A percentile compares a stretch with the other conserved stretches of the same genome.
Evolutionary conservation across 2,113 vertebrate genomes (phyloP).

Genomic region (Sebastes fasciatus): DNA sequence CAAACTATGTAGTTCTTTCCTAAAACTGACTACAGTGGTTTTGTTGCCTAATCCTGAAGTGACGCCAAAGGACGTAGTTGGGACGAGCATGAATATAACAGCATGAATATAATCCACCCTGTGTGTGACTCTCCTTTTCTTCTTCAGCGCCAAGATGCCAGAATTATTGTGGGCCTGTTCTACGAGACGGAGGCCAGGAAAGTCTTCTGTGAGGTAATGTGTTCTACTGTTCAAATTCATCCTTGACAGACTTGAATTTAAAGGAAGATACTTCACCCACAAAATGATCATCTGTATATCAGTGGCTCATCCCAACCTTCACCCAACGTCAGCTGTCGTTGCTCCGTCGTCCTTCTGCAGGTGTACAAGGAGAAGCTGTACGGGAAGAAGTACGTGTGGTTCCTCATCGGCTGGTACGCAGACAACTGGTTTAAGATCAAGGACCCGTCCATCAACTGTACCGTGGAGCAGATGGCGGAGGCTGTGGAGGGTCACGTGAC

Average conservation of each 20-base stretch:
- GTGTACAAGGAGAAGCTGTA: slow-evolving; percentile 95
- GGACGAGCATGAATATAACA: too few species aligned
- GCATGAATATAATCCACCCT: too few species aligned
- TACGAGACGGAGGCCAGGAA: slow-evolving; percentile 94
- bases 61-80: too few species aligned
- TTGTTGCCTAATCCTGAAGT: too few species aligned
- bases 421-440: slow-evolving; percentile 95
- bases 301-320: too few species aligned
- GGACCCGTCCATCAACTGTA: slow-evolving; percentile 92
- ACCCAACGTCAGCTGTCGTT: too few species aligned
- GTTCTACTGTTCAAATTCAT: not conserved
- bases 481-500: slow-evolving; percentile 93
- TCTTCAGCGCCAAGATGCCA: slow-evolving; percentile 88
- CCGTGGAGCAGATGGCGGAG: slow-evolving; percentile 91
- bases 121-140: slow-evolving; percentile 21
- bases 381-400: slow-evolving; percentile 94
- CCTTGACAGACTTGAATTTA: not conserved
- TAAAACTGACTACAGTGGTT: too few species aligned
- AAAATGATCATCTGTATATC: too few species aligned
- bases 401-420: slow-evolving; percentile 94
- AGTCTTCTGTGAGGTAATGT: slow-evolving; percentile 91
- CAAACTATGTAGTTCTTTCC: too few species aligned
- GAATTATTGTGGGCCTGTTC: slow-evolving; percentile 94
- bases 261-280: not conserved
- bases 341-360: slow-evolving; percentile 67